Percentiles rank a stretch among this genome's conserved stretches.
Evolutionary conservation across 2,797 vertebrate genomes (phyloP).

Genomic region (Scarus forsteni): DNA sequence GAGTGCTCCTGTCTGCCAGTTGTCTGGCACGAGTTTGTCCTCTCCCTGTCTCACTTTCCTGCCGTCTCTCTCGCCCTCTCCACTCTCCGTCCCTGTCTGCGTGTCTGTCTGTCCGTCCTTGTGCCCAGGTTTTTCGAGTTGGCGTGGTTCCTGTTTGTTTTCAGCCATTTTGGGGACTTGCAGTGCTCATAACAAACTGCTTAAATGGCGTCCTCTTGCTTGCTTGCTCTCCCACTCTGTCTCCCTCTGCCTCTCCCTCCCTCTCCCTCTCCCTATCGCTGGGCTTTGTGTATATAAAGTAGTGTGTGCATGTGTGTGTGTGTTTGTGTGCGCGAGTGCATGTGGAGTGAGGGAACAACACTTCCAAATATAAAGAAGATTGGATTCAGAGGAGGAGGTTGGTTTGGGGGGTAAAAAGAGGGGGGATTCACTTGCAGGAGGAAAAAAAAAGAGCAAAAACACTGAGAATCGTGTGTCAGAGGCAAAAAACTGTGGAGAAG

Average conservation of each 20-base stretch:
- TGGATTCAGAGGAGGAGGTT: slow-evolving; percentile 75
- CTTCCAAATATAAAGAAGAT: slow-evolving; percentile 85
- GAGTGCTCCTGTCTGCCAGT: slow-evolving; percentile 69
- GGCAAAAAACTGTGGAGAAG: slow-evolving; percentile 79
- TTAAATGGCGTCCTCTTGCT: slow-evolving; percentile 91
- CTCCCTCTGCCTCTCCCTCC: slow-evolving; percentile 82
- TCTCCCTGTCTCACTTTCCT: slow-evolving; percentile 56
- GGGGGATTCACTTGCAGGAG: slow-evolving; percentile 71
- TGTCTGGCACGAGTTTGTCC: slow-evolving; percentile 70
- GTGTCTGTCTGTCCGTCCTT: slow-evolving; percentile 56
- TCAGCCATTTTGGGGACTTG: slow-evolving; percentile 92
- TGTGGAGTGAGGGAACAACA: slow-evolving; percentile 78
- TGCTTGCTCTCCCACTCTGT: slow-evolving; percentile 80
- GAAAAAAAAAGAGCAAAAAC: slow-evolving; percentile 78
- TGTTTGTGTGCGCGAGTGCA: slow-evolving; percentile 18
- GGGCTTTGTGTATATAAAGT: slow-evolving; percentile 88
- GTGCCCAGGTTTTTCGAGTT: slow-evolving; percentile 80
- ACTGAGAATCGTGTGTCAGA: slow-evolving; percentile 84
- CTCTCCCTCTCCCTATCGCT: slow-evolving; percentile 78
- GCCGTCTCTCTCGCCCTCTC: slow-evolving; percentile 43
- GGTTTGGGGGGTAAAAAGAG: slow-evolving; percentile 8
- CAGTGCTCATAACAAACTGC: slow-evolving; percentile 90
- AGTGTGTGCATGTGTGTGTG: slow-evolving; percentile 49
- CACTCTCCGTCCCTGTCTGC: slow-evolving; percentile 46
- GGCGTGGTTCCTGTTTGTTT: slow-evolving; percentile 91